Conservation (phyloP, 1,140 invertebrate genomes). For the Muscidifurax raptorellus region DNA sequence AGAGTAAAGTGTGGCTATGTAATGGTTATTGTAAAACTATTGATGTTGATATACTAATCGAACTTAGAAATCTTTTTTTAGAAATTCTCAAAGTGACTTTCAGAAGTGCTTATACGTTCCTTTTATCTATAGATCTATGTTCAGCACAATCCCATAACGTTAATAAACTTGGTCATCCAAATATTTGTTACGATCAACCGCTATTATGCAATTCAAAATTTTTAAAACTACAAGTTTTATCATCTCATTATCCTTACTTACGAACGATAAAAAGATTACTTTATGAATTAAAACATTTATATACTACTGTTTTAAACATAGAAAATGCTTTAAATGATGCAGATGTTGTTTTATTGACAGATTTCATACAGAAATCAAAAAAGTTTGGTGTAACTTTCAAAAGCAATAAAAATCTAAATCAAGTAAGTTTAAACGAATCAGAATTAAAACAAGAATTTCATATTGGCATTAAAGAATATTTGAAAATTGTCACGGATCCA, state of each 20-base stretch:
- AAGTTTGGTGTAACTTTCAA: not conserved
- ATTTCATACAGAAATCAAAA: not conserved
- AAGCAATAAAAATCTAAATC: not conserved
- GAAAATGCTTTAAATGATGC: not conserved
- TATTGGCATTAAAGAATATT: not conserved
- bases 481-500: constrained; percentile 23
- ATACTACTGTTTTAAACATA: not conserved
- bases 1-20: not conserved
- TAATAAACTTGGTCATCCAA: constrained; percentile 8
- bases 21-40: constrained; percentile 3
- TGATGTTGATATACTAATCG: not conserved
- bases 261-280: not conserved
- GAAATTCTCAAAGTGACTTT: not conserved
- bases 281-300: constrained; percentile 6
- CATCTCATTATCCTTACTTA: constrained; percentile 9
- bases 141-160: not conserved
- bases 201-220: constrained; percentile 11
- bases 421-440: not conserved
- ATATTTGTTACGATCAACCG: constrained; percentile 5
- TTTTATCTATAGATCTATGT: not conserved
- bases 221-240: constrained; percentile 4
- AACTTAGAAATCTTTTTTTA: not conserved
- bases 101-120: not conserved
- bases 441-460: not conserved
- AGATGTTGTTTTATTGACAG: not conserved